Conservation (phyloP, 2,888 invertebrate species). For the Antheraea assamensis region DNA sequence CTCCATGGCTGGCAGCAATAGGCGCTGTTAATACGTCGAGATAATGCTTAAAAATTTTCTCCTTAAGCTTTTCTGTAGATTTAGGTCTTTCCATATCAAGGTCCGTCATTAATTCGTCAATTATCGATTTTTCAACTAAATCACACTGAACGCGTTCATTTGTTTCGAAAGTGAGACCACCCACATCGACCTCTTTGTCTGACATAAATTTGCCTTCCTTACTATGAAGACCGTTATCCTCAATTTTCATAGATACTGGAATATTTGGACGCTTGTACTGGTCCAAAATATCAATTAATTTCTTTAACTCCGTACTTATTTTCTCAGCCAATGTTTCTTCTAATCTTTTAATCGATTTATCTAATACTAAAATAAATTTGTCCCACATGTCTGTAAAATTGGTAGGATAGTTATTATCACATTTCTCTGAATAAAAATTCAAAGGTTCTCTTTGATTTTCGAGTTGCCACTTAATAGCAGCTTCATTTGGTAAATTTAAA, state of each 20-base stretch:
- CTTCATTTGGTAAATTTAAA: conserved; percentile 48
- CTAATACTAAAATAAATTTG: conserved; percentile 50
- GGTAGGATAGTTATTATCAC: conserved; percentile 34
- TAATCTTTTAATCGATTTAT: conserved; percentile 53
- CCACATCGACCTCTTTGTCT: conserved; percentile 32
- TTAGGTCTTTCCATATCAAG: conserved; percentile 42
- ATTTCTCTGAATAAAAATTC: conserved; percentile 43
- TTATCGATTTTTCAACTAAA: conserved; percentile 52
- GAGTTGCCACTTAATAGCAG: conserved; percentile 45
- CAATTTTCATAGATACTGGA: not conserved
- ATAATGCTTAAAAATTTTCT: conserved; percentile 43
- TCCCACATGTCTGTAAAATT: conserved; percentile 58
- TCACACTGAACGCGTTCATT: conserved; percentile 56
- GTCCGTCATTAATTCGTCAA: conserved; percentile 56
- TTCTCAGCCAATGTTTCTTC: conserved; percentile 58
- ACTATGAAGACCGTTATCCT: not conserved
- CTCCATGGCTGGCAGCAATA: conserved; percentile 27
- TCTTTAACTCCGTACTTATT: conserved; percentile 56
- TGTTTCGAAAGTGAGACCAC: conserved; percentile 24
- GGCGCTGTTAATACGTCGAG: conserved; percentile 47
- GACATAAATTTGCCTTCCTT: not conserved
- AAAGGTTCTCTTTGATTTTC: conserved; percentile 39
- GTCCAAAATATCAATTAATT: conserved; percentile 29
- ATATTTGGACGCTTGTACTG: conserved; percentile 21
- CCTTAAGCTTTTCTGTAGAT: conserved; percentile 32